Evolutionary conservation across 2,113 vertebrate species (phyloP).

Genomic region (Petrocephalus microphthalmus): DNA sequence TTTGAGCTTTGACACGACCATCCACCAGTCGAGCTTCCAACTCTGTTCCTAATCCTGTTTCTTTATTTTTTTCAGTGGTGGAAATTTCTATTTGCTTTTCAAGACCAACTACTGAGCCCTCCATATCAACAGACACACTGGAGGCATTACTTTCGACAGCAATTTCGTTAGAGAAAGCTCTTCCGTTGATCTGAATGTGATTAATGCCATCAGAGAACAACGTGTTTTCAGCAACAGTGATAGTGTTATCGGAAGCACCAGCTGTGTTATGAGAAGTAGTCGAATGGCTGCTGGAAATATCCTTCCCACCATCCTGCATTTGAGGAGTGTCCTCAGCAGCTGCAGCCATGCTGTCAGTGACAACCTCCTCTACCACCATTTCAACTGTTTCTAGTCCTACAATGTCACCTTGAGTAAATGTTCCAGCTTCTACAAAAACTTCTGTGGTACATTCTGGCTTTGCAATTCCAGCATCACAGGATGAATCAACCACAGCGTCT

Average conservation of each 20-base stretch:
- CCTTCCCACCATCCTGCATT: neutral
- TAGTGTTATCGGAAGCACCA: neutral
- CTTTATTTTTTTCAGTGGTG: neutral
- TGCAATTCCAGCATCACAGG: neutral
- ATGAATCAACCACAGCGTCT: neutral
- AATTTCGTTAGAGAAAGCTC: neutral
- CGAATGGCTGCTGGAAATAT: neutral
- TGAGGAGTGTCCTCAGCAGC: neutral
- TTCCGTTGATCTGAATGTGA: neutral
- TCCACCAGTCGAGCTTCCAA: neutral
- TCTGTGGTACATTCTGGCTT: neutral
- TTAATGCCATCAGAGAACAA: neutral
- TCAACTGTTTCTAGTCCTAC: neutral
- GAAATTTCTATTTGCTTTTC: neutral
- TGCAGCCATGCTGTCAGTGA: neutral
- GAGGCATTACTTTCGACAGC: neutral
- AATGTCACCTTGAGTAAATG: neutral
- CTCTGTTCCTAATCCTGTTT: neutral
- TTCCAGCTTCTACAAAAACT: neutral
- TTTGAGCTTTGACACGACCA: neutral
- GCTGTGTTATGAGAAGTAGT: neutral
- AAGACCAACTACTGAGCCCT: neutral
- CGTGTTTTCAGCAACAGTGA: neutral
- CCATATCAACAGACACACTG: neutral
- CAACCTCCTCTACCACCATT: neutral